These are phyloP conservation scores for Alsophila aescularia DNA, from an alignment of 2,888 invertebrate genomes.

Conservation along the genomic window DNA sequence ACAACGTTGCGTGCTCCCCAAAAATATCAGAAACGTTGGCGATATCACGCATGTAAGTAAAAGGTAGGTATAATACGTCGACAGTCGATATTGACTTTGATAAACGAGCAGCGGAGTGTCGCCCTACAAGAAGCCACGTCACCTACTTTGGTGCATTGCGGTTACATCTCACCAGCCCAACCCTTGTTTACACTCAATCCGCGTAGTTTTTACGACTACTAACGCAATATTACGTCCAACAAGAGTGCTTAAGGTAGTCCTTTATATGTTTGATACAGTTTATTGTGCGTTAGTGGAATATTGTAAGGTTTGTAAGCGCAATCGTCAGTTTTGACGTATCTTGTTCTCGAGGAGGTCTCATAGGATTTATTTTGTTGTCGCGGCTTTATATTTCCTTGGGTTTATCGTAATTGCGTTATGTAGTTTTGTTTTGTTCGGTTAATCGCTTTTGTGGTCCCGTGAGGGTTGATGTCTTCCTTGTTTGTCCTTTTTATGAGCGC, in stretches of 20 bases:
- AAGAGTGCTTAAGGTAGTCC: constrained; percentile 65
- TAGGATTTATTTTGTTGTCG: constrained; percentile 13
- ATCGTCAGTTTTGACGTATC: constrained; percentile 44
- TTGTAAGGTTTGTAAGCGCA: constrained; percentile 50
- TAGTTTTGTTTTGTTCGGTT: constrained; percentile 20
- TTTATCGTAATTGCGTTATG: constrained; percentile 23
- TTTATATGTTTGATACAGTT: constrained; percentile 73
- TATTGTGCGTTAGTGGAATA: constrained; percentile 66
- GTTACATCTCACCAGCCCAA: constrained; percentile 64
- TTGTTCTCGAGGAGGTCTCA: constrained; percentile 9
- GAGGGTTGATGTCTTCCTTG: constrained; percentile 10
- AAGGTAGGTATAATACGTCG: constrained; percentile 68
- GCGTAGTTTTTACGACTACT: constrained; percentile 78
- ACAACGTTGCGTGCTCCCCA: constrained; percentile 37
- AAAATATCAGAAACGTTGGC: constrained; percentile 38
- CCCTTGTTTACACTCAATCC: constrained; percentile 77
- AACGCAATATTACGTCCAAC: constrained; percentile 69
- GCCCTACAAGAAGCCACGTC: constrained; percentile 78
- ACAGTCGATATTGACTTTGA: constrained; percentile 83
- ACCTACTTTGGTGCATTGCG: constrained; percentile 82
- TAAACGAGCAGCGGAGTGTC: constrained; percentile 80
- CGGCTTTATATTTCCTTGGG: constrained; percentile 20
- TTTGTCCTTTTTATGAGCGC: constrained; percentile 12
- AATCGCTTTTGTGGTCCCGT: constrained; percentile 11
- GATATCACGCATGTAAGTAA: constrained; percentile 62